These are phyloP conservation scores for Hylyphantes graminicola DNA, from an alignment of 1,140 invertebrate genomes.

Conservation along the genomic window DNA sequence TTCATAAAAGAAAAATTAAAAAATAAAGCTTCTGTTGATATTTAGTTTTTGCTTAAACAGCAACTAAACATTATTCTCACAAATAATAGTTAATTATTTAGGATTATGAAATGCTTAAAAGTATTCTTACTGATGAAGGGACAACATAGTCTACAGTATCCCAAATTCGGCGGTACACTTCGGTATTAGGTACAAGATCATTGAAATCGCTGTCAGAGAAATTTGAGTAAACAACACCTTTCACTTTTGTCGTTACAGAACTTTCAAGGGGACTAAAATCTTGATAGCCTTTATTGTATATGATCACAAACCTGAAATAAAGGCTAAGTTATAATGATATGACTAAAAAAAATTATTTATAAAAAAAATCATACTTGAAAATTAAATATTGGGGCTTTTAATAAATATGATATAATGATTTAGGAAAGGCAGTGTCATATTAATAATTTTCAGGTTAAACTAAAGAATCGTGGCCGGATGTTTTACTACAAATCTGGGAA, in stretches of 20 bases:
- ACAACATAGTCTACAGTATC: slow-evolving; percentile 72
- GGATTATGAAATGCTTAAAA: too few species aligned
- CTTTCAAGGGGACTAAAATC: slow-evolving; percentile 69
- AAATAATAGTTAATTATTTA: too few species aligned
- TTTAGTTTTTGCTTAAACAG: too few species aligned
- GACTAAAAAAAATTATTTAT: not conserved
- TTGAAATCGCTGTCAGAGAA: slow-evolving; percentile 62
- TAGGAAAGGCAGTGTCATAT: too few species aligned
- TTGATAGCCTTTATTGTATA: slow-evolving; percentile 72
- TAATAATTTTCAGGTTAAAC: too few species aligned
- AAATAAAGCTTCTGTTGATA: too few species aligned
- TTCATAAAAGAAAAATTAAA: too few species aligned
- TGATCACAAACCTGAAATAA: slow-evolving; percentile 69
- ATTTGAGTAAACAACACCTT: slow-evolving; percentile 70
- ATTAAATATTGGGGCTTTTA: too few species aligned
- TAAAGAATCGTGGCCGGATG: too few species aligned
- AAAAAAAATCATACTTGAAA: not conserved
- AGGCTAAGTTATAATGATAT: slow-evolving; percentile 1
- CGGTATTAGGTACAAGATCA: slow-evolving; percentile 54
- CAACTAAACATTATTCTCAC: too few species aligned
- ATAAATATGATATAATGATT: too few species aligned
- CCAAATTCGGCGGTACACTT: slow-evolving; percentile 68
- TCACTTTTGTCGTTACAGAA: slow-evolving; percentile 72
- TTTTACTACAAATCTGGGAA: too few species aligned
- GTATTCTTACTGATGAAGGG: slow-evolving; percentile 68